Base-by-base conservation (phyloP, 2,797 vertebrate species). In the Iguana delicatissima region DNA sequence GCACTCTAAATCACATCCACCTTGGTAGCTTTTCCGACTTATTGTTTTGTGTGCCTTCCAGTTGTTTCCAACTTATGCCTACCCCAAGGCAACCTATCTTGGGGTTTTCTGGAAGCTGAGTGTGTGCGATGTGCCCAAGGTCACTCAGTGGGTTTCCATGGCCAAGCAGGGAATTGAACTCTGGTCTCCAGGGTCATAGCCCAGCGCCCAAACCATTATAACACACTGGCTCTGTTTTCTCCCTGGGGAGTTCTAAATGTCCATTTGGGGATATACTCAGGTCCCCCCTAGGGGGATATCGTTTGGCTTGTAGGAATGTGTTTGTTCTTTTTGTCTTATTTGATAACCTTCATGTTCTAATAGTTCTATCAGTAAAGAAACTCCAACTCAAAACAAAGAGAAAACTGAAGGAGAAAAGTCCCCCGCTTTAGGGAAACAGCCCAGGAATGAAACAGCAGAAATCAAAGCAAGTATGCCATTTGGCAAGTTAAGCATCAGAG, bases 401-500 rank as follows among this genome's bases (percentile, higher is more conserved):
- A 26, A 87, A 87, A 42, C 7, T 38, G 50, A 79, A 52, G 20
- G n/a, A 8, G n/a, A 16, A 32, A 42, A 29, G 24, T 16, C 18
- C 4, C 29, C 46, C 14, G 42, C 76, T 72, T 69, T 57, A 67
- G 38, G 57, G 35, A 91, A 84, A 76, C 26, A 57, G 35, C 7
- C 46, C 3, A 10, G 85, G 72, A 88, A 84, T 82, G 50, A 64
- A 91, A 91, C 84, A 91, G 67, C 72, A 87, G 67, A 84, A 84
- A 64, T 46, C 26, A 16, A 87, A 81, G 84, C 72, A 87, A 89
- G 42, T 35, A 84, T 42, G 20, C 29, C 67, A 69, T 91, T 84
- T 91, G 62, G 74, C 90, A 83, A 46, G 73, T 84, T 84, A 91
- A 91, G 52, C 55, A 74, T n/a, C 8, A 81, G 62, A 84, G 52